Percentiles rank a stretch among this genome's conserved stretches.
phyloP scores from a whole-genome alignment of 2,888 invertebrate species.

The Scaptomyza cyrtandrae region DNA sequence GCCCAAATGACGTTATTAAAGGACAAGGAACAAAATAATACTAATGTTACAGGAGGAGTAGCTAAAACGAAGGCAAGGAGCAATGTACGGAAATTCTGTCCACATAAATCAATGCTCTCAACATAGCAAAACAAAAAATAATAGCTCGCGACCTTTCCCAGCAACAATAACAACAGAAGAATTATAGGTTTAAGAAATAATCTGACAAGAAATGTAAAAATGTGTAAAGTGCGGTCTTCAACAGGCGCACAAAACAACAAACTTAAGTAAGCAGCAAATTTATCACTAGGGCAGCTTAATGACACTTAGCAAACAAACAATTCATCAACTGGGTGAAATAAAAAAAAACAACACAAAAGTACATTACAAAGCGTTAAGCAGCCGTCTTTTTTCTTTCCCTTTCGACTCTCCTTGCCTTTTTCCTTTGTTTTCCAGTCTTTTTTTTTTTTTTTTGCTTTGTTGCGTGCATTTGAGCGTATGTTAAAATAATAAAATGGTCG shows the following conservation, averaged over 20 bases:
- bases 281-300: constrained; percentile 78
- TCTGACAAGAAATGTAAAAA: constrained; percentile 31
- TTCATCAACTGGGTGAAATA: constrained; percentile 24
- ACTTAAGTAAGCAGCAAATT: constrained; percentile 65
- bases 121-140: constrained; percentile 47
- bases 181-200: constrained; percentile 5
- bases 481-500: constrained; percentile 36
- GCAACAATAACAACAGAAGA: constrained; percentile 7
- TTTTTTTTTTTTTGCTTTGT: constrained; percentile 28
- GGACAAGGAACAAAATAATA: constrained; percentile 1
- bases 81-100: constrained; percentile 35
- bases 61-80: constrained; percentile 9
- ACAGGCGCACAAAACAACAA: constrained; percentile 18
- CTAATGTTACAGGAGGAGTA: constrained; percentile 29
- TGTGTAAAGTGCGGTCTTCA: constrained; percentile 43
- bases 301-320: constrained; percentile 66
- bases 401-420: constrained; percentile 1
- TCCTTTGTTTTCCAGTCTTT: constrained; percentile 38
- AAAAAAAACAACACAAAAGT: constrained; percentile 56
- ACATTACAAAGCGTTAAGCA: constrained; percentile 75
- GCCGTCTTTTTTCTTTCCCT: constrained; percentile 23
- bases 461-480: constrained; percentile 47
- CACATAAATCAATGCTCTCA: constrained; percentile 71
- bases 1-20: constrained; percentile 72
- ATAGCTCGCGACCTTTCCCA: constrained; percentile 61